Evolutionary conservation across 2,797 vertebrate species (phyloP), one percentile per base, ranked within the genome.

Genomic region (Sebastes aleutianus): DNA sequence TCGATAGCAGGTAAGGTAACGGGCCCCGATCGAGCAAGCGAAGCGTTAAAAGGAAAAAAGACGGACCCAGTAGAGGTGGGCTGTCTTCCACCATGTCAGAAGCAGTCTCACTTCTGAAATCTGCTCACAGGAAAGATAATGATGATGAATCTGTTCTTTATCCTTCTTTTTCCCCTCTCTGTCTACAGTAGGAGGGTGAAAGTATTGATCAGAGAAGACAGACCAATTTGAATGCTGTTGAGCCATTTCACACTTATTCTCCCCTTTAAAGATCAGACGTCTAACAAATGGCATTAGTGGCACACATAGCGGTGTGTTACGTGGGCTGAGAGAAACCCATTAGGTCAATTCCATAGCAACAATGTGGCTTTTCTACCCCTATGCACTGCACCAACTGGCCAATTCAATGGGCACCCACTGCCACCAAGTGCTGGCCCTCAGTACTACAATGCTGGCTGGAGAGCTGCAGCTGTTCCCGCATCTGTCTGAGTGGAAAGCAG

Each of bases 291-390:
- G 85, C 83, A 94, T 94, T 90, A 88, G 83, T 87, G 82, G 79
- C 69, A 93, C 87, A 91, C 86, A 88, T 78, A 79, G 80, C 66
- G 16, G 74, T 85, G 80, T 82, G 78, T 74, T 88, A 78, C 36
- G 53, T 80, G 76, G 89, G 82, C 83, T 85, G 80, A 87, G 80
- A 93, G 71, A 79, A 93, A 89, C 77, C 86, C 85, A 94, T 94
- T 93, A 90, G 92, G 94, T 95, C 94, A 95, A 87, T 92, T 92
- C 94, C 90, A 92, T 93, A 91, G 92, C 90, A 96, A 95, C 93
- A 93, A 89, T 84, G 79, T 82, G 78, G 78, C 87, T 85, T 90
- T 90, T 78, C 74, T 83, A 75, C 53, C 71, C 65, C 72, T 65
- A 36, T 82, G 78, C 29, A 71, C 70, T 76, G 80, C 85, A 76